Percentiles rank a stretch among this genome's conserved stretches.
phyloP scores from a whole-genome alignment of 2,888 invertebrate genomes.

The Leucozona laternaria region DNA sequence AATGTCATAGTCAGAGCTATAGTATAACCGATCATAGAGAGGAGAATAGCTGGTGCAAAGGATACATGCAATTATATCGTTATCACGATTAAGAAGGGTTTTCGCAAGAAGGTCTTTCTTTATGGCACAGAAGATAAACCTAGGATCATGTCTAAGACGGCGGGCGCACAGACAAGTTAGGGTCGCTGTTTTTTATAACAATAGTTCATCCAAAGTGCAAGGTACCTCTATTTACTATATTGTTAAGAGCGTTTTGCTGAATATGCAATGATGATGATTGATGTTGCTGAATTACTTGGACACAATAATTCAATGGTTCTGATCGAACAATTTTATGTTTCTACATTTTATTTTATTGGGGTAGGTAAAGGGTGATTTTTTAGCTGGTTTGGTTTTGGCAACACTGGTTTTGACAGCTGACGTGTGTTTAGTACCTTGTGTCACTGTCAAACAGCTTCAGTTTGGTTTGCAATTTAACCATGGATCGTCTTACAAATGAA shows the following conservation, averaged over 20 bases:
- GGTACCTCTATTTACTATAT: neutral
- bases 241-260: conserved; percentile 6
- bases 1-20: conserved; percentile 40
- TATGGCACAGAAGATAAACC: neutral
- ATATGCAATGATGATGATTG: conserved; percentile 23
- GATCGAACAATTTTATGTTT: neutral
- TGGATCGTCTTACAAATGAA: too few species aligned
- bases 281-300: conserved; percentile 6
- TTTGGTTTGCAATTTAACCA: too few species aligned
- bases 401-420: too few species aligned
- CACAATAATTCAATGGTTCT: neutral
- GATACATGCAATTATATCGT: conserved; percentile 75
- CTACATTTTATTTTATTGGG: neutral
- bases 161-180: neutral
- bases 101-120: conserved; percentile 21
- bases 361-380: too few species aligned
- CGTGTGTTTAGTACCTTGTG: too few species aligned
- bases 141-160: conserved; percentile 1
- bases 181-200: conserved; percentile 62
- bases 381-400: too few species aligned
- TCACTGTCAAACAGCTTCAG: too few species aligned
- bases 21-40: conserved; percentile 70
- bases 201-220: conserved; percentile 38
- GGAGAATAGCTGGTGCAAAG: conserved; percentile 68
- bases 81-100: conserved; percentile 73